Base-by-base conservation (phyloP, 2,888 invertebrate species). In the Idaea aversata region DNA sequence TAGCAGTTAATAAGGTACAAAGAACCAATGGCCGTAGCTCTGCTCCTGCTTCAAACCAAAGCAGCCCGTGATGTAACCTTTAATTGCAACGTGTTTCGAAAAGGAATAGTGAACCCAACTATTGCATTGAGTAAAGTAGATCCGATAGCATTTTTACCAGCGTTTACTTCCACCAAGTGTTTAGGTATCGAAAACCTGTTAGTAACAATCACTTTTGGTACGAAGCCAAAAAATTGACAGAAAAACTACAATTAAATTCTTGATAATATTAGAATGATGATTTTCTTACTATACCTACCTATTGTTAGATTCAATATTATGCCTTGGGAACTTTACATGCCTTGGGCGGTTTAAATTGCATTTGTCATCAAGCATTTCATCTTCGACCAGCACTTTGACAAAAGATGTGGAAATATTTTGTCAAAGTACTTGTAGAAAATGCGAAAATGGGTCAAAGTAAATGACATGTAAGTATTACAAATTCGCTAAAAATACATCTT, bases 381-480 rank as follows among this genome's bases (percentile, higher is more conserved):
- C 25, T 25, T 25, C 25, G 25, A 25, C 25, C 25, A 25, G 25
- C 25, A 25, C 25, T 25, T 25, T 25, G 25, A 25, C 25, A 25
- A 25, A 25, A 25, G 25, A 25, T 3, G 25, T 25, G 25, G 3
- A 25, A 25, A 25, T 25, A 25, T 47, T 47, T 47, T 47, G 47
- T 47, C 47, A 47, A 47, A 10, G 13, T 47, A 10, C 47, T 47
- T 85, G 83, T 83, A 79, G 84, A 86, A 82, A 81, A 86, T 86
- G 83, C 80, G 84, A 87, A 91, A 91, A 90, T 91, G 85, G 91
- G 91, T 90, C 91, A 91, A 85, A 70, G 72, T 75, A 79, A 78
- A 79, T 86, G 85, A 82, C 83, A 83, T 88, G 84, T 47, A 87
- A 88, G 82, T 70, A 67, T 69, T 70, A 81, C 82, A 84, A 75